These are phyloP conservation scores for Azemiops feae DNA, from an alignment of 2,113 vertebrate genomes.

Conservation along the genomic window DNA sequence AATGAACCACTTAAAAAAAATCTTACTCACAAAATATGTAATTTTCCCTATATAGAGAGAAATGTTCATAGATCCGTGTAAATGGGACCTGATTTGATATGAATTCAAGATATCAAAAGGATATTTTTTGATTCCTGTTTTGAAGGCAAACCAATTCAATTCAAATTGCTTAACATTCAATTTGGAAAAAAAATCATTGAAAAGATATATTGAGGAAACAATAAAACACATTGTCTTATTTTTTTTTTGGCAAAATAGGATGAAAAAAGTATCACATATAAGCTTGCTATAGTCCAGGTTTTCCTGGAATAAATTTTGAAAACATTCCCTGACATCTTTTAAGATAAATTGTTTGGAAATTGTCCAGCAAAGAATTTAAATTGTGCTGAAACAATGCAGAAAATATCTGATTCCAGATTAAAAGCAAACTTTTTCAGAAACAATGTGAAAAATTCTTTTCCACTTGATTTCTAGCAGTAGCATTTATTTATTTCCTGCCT, in stretches of 20 bases:
- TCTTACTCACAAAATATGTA: neutral
- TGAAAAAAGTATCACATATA: neutral
- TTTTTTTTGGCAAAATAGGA: too few species aligned
- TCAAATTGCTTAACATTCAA: too few species aligned
- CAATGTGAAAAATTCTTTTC: neutral
- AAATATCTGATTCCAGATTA: neutral
- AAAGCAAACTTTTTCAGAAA: neutral
- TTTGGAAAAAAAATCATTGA: too few species aligned
- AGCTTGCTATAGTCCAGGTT: neutral
- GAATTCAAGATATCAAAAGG: too few species aligned
- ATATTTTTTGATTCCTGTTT: too few species aligned
- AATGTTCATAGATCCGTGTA: too few species aligned
- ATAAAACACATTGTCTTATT: too few species aligned
- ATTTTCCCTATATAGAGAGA: neutral
- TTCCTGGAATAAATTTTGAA: neutral
- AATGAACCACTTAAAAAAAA: neutral
- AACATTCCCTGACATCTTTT: neutral
- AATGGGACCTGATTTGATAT: too few species aligned
- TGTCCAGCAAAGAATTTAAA: neutral
- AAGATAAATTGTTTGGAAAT: neutral
- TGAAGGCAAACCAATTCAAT: too few species aligned
- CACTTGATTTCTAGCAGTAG: neutral
- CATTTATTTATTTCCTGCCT: neutral
- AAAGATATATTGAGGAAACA: too few species aligned
- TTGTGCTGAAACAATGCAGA: neutral